A percentile compares a stretch with the other conserved stretches of the same genome.
These are phyloP conservation scores for Eubucco bourcierii DNA, from an alignment of 2,113 vertebrate species.

Conservation along the genomic window DNA sequence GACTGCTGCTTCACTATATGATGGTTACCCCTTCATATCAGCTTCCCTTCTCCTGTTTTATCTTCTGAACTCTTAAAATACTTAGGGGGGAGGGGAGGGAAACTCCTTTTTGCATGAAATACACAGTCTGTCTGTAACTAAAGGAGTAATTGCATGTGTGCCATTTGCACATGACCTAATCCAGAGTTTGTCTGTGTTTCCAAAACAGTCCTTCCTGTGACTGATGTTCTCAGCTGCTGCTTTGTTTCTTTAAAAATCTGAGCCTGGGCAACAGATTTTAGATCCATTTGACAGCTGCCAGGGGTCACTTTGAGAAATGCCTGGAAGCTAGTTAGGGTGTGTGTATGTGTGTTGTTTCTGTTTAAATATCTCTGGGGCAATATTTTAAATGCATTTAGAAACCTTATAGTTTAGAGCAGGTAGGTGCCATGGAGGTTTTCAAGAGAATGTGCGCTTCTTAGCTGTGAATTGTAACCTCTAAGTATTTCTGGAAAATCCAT, in stretches of 20 bases:
- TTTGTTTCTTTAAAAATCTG: conserved; percentile 46
- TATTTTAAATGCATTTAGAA: not conserved
- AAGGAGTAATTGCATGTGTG: not conserved
- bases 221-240: conserved; percentile 57
- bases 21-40: not conserved
- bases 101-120: not conserved
- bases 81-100: not conserved
- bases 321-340: not conserved
- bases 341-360: not conserved
- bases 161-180: conserved; percentile 26
- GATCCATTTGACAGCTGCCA: not conserved
- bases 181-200: not conserved
- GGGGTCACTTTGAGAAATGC: not conserved
- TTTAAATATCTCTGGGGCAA: not conserved
- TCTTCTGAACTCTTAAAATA: not conserved
- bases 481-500: not conserved
- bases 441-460: not conserved
- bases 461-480: not conserved
- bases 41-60: not conserved
- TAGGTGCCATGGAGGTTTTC: not conserved
- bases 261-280: fast-evolving
- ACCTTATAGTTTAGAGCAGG: not conserved
- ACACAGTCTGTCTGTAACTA: conserved; percentile 8
- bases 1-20: not conserved
- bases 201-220: conserved; percentile 32